Evolutionary conservation across 2,888 invertebrate species (phyloP), one percentile per base, ranked within the genome.

Genomic region (Lymantria dispar): DNA sequence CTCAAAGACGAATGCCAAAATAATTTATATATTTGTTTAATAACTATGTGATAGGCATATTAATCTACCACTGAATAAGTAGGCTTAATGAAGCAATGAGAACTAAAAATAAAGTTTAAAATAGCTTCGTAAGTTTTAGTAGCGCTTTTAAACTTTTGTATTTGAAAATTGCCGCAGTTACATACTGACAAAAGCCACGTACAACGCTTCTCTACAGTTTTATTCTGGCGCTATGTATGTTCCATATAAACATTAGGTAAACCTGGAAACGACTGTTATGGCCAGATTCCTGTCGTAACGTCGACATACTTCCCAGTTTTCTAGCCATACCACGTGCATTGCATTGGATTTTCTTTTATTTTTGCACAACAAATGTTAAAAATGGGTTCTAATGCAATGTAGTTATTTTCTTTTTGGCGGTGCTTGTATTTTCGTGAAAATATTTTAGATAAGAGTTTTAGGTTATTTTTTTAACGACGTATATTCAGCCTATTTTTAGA

Each of bases 271-370:
- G 54, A 51, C 60, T 54, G 49, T 58, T 55, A 65, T 61, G 55
- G 65, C 61, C 51, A 61, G 56, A 61, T 61, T 65, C 65, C 62
- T 60, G 48, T 51, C 50, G 50, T 64, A 59, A 64, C 54, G 59
- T 48, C 44, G 52, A 50, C 57, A 65, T 61, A 50, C 52, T 59
- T 57, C 43, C 61, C 59, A 54, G 50, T 65, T 61, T 56, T 58
- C 56, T 51, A 52, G 48, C 50, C 22, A 53, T 52, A 50, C 22
- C 52, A 51, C 50, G 48, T 39, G 33, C 45, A 50, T 42, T 40
- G 40, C 15, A 14, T 13, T 14, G 12, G 14, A 40, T 12, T 15
- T 37, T 58, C 33, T 60, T 49, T 48, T 22, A 22, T 22, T 56
- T 22, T 53, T 53, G 56, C 56, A 56, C 14, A 57, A 22, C 45